Evolutionary conservation across 2,113 vertebrate genomes (phyloP), one percentile per base, ranked within the genome.

Genomic region (Mastomys coucha): DNA sequence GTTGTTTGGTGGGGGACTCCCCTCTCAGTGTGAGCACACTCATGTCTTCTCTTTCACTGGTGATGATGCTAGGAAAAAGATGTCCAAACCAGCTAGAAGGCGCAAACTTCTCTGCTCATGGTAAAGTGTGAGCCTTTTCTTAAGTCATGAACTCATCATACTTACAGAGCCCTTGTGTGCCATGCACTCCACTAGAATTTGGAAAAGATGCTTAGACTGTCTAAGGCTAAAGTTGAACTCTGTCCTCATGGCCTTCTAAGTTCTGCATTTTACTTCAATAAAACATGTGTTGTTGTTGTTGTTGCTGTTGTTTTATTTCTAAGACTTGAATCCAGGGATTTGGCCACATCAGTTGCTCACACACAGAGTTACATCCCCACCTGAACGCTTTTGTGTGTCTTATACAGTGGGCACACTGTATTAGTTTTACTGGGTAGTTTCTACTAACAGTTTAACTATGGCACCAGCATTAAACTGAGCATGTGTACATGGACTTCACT

Each of bases 111-210:
- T 51, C 5, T 75, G 11, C 56, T 89, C 0, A 7, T 78, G 10
- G 45, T 89, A 20, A 4, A 6, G 13, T 39, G 42, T 81, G 5
- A 90, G 10, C 28, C 58, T 33, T 70, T 53, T 86, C 60, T 49
- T 53, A 73, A 93, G 24, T 80, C 42, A 84, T 72, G 31, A 92
- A 39, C 56, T 49, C 31, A 14, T 95, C 28, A 82, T 95, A 99
- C 99, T 99, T 98, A 99, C 99, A 77, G 98, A 99, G 88, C 99
- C 98, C 94, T 99, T 99, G 97, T 99, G 98, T 36, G 98, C 98
- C 99, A 99, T 99, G 87, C 99, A 99, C 86, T 99, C 98, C 98
- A 99, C 98, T 53, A 99, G 98, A 98, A 99, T 98, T 53, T 93
- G 97, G 90, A 99, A 99, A 45, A 99, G 98, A 84, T 97, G 97